Percentiles rank a stretch among this genome's conserved stretches.
These are phyloP conservation scores for Drosophila kokeensis DNA, from an alignment of 2,888 invertebrate genomes.

Conservation along the genomic window DNA sequence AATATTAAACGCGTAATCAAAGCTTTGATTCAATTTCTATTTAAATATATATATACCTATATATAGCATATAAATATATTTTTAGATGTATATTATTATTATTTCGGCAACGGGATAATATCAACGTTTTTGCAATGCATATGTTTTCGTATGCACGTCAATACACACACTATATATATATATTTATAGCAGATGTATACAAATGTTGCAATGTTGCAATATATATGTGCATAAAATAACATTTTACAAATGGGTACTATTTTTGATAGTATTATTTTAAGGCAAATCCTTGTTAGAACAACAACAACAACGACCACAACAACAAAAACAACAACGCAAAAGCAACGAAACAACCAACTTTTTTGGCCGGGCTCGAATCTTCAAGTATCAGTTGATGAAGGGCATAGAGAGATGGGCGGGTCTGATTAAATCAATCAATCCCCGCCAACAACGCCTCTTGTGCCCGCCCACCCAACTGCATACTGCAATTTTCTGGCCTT, in stretches of 20 bases:
- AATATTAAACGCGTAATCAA: constrained; percentile 67
- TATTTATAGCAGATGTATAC: constrained; percentile 63
- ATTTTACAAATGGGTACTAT: constrained; percentile 74
- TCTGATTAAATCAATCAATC: not conserved
- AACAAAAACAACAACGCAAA: constrained; percentile 34
- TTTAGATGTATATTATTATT: constrained; percentile 82
- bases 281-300: constrained; percentile 70
- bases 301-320: constrained; percentile 55
- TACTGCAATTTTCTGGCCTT: constrained; percentile 21
- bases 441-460: not conserved
- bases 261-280: constrained; percentile 81
- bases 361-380: constrained; percentile 19
- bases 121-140: constrained; percentile 81
- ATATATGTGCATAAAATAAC: constrained; percentile 61
- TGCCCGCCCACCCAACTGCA: not conserved
- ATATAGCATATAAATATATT: constrained; percentile 79
- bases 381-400: not conserved
- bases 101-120: constrained; percentile 74
- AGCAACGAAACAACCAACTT: constrained; percentile 38
- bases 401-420: not conserved
- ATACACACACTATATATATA: constrained; percentile 48
- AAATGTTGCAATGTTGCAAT: constrained; percentile 60
- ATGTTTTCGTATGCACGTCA: constrained; percentile 84
- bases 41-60: constrained; percentile 72
- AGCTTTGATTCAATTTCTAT: constrained; percentile 77